A percentile compares a stretch with the other conserved stretches of the same genome.
phyloP scores from a whole-genome alignment of 1,140 invertebrate genomes.

The Macrobrachium nipponense region DNA sequence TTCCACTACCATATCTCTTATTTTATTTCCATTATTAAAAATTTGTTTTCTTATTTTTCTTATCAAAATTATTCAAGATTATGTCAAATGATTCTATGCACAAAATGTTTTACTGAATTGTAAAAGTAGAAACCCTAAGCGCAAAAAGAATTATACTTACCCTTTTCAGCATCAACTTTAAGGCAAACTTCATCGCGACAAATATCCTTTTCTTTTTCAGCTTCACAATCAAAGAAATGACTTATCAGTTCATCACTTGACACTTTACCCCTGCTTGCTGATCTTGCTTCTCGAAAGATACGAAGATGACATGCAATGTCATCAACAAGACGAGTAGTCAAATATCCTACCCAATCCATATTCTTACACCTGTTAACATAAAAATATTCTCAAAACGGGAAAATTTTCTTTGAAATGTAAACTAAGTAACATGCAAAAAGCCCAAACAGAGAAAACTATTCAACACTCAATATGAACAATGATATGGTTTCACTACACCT shows the following conservation, averaged over 20 bases:
- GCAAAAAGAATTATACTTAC: constrained; percentile 1
- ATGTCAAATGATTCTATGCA: too few species aligned
- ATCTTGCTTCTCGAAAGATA: constrained; percentile 59
- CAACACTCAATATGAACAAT: too few species aligned
- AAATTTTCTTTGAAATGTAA: too few species aligned
- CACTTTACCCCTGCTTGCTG: constrained; percentile 36
- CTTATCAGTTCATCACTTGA: constrained; percentile 53
- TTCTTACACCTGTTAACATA: constrained; percentile 55
- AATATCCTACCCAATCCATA: constrained; percentile 63
- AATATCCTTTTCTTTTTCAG: constrained; percentile 60
- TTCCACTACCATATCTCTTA: too few species aligned
- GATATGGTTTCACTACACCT: too few species aligned
- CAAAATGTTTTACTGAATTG: too few species aligned
- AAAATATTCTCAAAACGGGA: not conserved
- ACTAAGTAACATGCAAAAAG: too few species aligned
- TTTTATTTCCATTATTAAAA: too few species aligned
- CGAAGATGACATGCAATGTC: constrained; percentile 62
- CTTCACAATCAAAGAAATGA: constrained; percentile 61
- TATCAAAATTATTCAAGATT: too few species aligned
- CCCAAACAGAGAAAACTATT: too few species aligned
- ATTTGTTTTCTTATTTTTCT: too few species aligned
- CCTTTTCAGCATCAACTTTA: constrained; percentile 61
- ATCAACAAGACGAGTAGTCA: constrained; percentile 62
- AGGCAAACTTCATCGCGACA: constrained; percentile 62
- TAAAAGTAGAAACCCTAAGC: too few species aligned